Conservation (phyloP, 2,797 vertebrate species). For the Neopelma chrysocephalum region DNA sequence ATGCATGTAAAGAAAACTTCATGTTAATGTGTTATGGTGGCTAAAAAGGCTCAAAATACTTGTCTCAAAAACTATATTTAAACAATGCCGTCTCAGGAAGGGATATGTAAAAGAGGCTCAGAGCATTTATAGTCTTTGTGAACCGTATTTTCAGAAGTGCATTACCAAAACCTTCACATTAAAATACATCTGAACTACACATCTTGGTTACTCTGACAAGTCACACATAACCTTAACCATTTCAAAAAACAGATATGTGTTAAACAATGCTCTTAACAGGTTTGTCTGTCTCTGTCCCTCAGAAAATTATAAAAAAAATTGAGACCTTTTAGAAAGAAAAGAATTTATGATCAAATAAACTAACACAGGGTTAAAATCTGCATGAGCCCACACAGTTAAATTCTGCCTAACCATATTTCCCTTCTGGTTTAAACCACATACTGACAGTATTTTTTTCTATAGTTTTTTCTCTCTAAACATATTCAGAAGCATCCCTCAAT, state of each 20-base stretch:
- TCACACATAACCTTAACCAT: background rate
- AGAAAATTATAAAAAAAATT: background rate
- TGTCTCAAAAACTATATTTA: background rate
- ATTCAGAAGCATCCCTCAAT: background rate
- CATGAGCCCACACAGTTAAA: background rate
- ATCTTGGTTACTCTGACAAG: background rate
- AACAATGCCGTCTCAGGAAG: background rate
- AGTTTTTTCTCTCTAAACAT: background rate
- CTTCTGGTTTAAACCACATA: background rate
- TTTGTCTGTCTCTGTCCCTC: background rate
- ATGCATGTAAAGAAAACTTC: background rate
- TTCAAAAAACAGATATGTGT: background rate
- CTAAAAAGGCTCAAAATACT: background rate
- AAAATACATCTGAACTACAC: background rate
- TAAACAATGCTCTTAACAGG: background rate
- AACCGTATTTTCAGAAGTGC: background rate
- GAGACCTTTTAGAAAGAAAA: background rate
- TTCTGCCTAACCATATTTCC: background rate
- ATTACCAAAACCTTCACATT: background rate
- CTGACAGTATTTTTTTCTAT: background rate
- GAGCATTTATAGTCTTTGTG: background rate
- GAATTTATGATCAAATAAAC: background rate
- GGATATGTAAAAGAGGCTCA: accelerated
- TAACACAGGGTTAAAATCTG: background rate
- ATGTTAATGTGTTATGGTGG: background rate